These are phyloP conservation scores for Trilocha varians DNA, from an alignment of 2,888 invertebrate genomes.

Conservation along the genomic window DNA sequence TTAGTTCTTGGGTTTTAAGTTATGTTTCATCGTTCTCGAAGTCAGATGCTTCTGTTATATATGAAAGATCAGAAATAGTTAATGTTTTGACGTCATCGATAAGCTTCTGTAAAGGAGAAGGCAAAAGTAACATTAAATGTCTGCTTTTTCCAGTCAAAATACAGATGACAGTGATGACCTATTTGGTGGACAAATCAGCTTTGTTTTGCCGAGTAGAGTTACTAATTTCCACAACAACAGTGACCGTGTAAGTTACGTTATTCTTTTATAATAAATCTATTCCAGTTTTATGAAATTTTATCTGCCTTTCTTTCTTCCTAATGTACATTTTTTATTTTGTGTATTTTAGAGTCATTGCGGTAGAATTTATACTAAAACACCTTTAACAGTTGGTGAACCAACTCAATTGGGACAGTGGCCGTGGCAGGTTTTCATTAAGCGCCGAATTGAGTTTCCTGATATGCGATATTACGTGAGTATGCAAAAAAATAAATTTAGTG, in stretches of 20 bases:
- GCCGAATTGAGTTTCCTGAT: too few species aligned
- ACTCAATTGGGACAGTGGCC: constrained; percentile 77
- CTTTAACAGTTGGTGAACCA: constrained; percentile 73
- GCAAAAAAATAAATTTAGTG: too few species aligned
- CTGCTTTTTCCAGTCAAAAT: background rate
- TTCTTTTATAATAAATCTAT: background rate
- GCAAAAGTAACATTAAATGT: too few species aligned
- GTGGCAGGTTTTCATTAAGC: constrained; percentile 68
- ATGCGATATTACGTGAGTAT: too few species aligned
- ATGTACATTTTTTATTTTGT: background rate
- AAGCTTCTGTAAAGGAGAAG: too few species aligned
- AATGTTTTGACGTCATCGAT: too few species aligned
- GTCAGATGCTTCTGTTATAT: too few species aligned
- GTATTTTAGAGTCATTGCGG: constrained; percentile 53
- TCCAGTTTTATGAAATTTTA: background rate
- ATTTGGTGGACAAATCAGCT: background rate
- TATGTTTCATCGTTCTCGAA: too few species aligned
- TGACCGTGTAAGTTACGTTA: background rate
- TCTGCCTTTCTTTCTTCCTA: too few species aligned
- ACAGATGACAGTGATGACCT: background rate
- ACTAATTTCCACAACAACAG: background rate
- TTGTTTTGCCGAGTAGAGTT: background rate
- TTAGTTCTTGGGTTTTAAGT: too few species aligned
- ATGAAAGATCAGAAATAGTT: too few species aligned
- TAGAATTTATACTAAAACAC: constrained; percentile 62